Percentiles rank a stretch among this genome's conserved stretches.
Evolutionary conservation across 2,113 vertebrate genomes (phyloP).

Genomic region (Hemicordylus capensis): DNA sequence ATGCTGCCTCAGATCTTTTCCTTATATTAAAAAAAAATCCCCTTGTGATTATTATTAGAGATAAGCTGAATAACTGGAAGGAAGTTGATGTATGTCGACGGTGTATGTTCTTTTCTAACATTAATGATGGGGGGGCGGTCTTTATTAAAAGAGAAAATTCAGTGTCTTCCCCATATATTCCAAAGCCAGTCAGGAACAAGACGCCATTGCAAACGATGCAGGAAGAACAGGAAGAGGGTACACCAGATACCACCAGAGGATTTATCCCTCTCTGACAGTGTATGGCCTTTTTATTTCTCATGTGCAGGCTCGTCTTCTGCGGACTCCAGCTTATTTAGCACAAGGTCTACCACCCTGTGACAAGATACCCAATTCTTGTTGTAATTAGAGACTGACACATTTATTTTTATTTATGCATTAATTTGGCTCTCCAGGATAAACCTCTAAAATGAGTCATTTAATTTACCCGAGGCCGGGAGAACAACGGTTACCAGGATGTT

Average conservation of each 20-base stretch:
- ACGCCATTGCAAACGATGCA: not conserved
- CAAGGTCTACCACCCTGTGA: conserved; percentile 55
- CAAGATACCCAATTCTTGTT: conserved; percentile 61
- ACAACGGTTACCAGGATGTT: conserved; percentile 58
- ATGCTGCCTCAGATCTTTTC: conserved; percentile 67
- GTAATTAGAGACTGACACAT: conserved; percentile 71
- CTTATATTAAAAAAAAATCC: conserved; percentile 57
- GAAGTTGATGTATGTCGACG: conserved; percentile 55
- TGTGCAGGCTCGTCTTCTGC: conserved; percentile 37
- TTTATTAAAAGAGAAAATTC: conserved; percentile 53
- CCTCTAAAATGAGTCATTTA: conserved; percentile 67
- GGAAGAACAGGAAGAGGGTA: not conserved
- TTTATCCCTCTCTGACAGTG: conserved; percentile 62
- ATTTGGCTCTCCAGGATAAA: conserved; percentile 52
- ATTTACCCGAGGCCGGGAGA: conserved; percentile 57
- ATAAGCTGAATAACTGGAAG: conserved; percentile 70
- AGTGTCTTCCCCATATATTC: conserved; percentile 14
- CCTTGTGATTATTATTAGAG: conserved; percentile 69
- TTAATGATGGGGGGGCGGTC: conserved; percentile 35
- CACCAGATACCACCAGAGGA: conserved; percentile 11
- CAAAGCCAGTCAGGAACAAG: conserved; percentile 40
- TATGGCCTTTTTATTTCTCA: conserved; percentile 60
- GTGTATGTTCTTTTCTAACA: conserved; percentile 52
- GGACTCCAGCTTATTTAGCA: conserved; percentile 62
- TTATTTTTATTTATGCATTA: conserved; percentile 76